phyloP scores from a whole-genome alignment of 1,140 invertebrate species.

The Drosophila arawakana region DNA sequence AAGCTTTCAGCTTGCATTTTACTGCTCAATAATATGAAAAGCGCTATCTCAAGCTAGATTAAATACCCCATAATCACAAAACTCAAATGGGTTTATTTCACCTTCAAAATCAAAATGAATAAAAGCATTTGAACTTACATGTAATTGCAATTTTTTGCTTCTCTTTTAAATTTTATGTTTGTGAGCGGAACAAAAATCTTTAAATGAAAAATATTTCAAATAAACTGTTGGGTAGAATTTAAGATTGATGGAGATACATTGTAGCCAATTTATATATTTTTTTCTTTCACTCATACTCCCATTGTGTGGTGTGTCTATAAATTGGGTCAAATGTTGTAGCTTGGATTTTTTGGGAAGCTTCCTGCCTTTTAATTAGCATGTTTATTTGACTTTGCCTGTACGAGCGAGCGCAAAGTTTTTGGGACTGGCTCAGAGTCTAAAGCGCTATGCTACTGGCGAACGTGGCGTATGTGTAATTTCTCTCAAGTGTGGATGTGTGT shows the following conservation, averaged over 20 bases:
- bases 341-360: constrained; percentile 24
- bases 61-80: too few relatives aligned
- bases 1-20: constrained; percentile 2
- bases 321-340: constrained; percentile 70
- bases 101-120: too few relatives aligned
- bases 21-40: not conserved
- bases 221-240: too few relatives aligned
- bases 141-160: too few relatives aligned
- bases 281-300: not conserved
- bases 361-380: constrained; percentile 78
- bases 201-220: too few relatives aligned
- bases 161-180: too few relatives aligned
- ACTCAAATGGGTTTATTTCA: too few relatives aligned
- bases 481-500: constrained; percentile 4
- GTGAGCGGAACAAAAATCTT: too few relatives aligned
- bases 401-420: constrained; percentile 52
- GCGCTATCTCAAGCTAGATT: not conserved
- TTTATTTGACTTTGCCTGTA: constrained; percentile 77
- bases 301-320: constrained; percentile 51
- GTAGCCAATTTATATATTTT: not conserved
- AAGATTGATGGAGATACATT: too few relatives aligned
- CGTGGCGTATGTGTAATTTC: constrained; percentile 68
- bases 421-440: constrained; percentile 24
- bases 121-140: too few relatives aligned
- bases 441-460: constrained; percentile 26